Base-by-base conservation (phyloP, 2,797 vertebrate species). In the Natrix natrix region DNA sequence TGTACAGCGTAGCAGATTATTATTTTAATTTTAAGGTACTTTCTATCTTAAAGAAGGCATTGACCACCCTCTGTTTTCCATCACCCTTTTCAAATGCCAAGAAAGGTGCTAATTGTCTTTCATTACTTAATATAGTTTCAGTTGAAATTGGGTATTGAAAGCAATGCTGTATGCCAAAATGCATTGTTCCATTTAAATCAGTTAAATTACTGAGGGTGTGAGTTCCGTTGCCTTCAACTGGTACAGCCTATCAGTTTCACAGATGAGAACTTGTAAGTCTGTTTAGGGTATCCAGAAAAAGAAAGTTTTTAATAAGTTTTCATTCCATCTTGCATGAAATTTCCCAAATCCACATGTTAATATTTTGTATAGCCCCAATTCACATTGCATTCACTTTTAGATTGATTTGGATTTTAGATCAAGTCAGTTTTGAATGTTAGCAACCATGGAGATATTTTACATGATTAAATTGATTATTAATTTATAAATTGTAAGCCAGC, bases 161-260 rank as follows among this genome's bases (percentile, higher is more conserved):
- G 24, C 54, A 26, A 8, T 90, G 24, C 78, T 24, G 43, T 48
- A 55, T 52, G 54, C 87, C 37, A 57, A 91, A 91, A 66, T 88
- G 43, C 48, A 48, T 28, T 63, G 63, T 88, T 94, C 61, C 52
- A 86, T 78, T 92, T 78, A 61, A 63, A n/a, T 63, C 63, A 91
- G 4, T 63, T 89, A 48, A 43, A 83, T 91, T 91, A 86, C 57
- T 83, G 10, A 88, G 52, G 52, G 17, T 66, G 56, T 92, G 48
- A 91, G 60, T 83, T 83, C 24, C 52, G 88, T 86, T 93, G 74
- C 91, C 54, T 48, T 92, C 37, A 83, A 28, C 14, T 83, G 89
- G n/a, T 32, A 59, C 32, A 83, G 48, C 37, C 28, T 90, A 20
- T 54, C 88, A 60, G 22, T 88, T 93, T 83, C 43, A 83, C 22